Conservation (phyloP, 2,888 invertebrate genomes). For the Galerucella pusilla region DNA sequence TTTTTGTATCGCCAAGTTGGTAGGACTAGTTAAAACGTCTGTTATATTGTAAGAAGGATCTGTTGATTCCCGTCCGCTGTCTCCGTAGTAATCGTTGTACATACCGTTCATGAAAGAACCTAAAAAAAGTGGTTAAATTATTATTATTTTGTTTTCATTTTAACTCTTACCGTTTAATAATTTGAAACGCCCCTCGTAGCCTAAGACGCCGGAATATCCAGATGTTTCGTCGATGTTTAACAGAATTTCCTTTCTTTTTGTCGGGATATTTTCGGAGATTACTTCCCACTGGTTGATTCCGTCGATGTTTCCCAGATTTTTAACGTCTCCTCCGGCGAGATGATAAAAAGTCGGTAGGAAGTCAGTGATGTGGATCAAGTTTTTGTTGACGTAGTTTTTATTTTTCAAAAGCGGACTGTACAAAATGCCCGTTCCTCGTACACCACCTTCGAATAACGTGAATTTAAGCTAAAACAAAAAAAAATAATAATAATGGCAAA, state of each 20-base stretch:
- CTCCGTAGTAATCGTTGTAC: conserved; percentile 54
- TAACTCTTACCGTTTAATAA: conserved; percentile 56
- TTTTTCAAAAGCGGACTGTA: conserved; percentile 76
- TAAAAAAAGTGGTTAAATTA: conserved; percentile 34
- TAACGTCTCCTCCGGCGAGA: conserved; percentile 62
- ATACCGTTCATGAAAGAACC: conserved; percentile 49
- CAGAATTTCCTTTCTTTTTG: conserved; percentile 47
- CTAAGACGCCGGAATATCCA: conserved; percentile 59
- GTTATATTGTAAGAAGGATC: conserved; percentile 52
- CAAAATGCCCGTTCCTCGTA: conserved; percentile 80
- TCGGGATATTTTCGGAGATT: conserved; percentile 50
- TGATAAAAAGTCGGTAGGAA: conserved; percentile 80
- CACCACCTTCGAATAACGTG: conserved; percentile 87
- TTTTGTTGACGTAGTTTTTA: conserved; percentile 68
- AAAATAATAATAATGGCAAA: conserved; percentile 11
- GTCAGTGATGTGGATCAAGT: conserved; percentile 83
- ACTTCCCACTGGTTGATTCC: conserved; percentile 62
- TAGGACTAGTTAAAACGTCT: conserved; percentile 51
- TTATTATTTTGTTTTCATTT: neutral
- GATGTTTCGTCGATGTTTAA: conserved; percentile 61
- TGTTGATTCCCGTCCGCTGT: conserved; percentile 48
- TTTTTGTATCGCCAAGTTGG: conserved; percentile 53
- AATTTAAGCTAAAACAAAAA: conserved; percentile 74
- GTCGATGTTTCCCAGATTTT: conserved; percentile 57
- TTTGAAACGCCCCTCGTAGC: conserved; percentile 56